phyloP scores from a whole-genome alignment of 2,797 vertebrate species.

The Hirundo rustica region DNA sequence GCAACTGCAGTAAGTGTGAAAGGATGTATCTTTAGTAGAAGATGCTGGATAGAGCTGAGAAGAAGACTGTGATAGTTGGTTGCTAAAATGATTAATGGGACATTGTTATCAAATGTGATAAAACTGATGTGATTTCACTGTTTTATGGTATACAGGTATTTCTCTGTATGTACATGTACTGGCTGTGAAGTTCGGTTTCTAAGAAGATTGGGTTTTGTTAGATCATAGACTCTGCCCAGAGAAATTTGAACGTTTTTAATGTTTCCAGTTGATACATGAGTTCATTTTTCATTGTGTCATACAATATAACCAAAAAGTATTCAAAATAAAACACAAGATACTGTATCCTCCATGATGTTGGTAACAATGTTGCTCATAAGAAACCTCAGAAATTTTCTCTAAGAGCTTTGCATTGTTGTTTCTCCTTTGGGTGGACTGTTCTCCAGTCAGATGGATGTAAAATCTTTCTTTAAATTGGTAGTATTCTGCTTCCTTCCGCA shows the following conservation, averaged over 20 bases:
- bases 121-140: accelerated
- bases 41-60: neutral
- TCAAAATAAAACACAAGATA: neutral
- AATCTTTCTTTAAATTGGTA: neutral
- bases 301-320: neutral
- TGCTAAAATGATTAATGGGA: neutral
- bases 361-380: neutral
- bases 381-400: neutral
- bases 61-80: neutral
- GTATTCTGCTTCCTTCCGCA: neutral
- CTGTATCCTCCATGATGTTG: neutral
- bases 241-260: neutral
- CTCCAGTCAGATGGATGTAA: neutral
- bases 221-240: neutral
- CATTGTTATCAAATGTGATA: neutral
- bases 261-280: neutral
- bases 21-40: neutral
- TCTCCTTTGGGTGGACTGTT: neutral
- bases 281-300: neutral
- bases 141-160: neutral
- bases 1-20: slow-evolving; percentile 11
- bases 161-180: accelerated
- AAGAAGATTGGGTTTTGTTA: neutral
- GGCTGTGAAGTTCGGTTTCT: neutral
- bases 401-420: neutral